phyloP scores from a whole-genome alignment of 2,797 vertebrate genomes.

The Tinamus major region DNA sequence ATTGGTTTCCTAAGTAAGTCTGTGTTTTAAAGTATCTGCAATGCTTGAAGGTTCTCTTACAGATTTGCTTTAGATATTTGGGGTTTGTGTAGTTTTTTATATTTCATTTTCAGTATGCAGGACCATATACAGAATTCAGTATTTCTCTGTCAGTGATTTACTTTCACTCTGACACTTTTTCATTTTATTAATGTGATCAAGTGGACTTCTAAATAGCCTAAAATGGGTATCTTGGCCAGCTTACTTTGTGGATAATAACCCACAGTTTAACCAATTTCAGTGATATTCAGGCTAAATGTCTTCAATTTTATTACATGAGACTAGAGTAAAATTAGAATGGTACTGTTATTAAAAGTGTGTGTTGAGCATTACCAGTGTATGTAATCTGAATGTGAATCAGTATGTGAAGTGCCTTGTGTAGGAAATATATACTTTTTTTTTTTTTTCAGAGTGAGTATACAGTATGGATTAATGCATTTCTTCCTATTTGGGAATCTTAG shows the following conservation, averaged over 20 bases:
- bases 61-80: background rate
- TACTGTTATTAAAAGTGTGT: background rate
- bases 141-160: background rate
- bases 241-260: background rate
- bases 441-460: background rate
- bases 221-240: background rate
- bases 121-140: background rate
- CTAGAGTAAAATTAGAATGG: background rate
- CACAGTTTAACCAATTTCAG: background rate
- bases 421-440: background rate
- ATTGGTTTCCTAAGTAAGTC: slow-evolving; percentile 98
- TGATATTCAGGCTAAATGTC: background rate
- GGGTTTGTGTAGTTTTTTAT: background rate
- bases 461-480: background rate
- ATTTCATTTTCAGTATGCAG: background rate
- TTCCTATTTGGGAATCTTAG: background rate
- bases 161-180: background rate
- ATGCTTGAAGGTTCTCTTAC: background rate
- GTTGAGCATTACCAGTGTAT: background rate
- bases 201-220: background rate
- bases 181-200: background rate
- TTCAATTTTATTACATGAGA: background rate
- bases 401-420: background rate
- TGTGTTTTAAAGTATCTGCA: background rate
- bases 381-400: background rate